phyloP scores from a whole-genome alignment of 2,888 invertebrate species.

The Limnephilus auricula region DNA sequence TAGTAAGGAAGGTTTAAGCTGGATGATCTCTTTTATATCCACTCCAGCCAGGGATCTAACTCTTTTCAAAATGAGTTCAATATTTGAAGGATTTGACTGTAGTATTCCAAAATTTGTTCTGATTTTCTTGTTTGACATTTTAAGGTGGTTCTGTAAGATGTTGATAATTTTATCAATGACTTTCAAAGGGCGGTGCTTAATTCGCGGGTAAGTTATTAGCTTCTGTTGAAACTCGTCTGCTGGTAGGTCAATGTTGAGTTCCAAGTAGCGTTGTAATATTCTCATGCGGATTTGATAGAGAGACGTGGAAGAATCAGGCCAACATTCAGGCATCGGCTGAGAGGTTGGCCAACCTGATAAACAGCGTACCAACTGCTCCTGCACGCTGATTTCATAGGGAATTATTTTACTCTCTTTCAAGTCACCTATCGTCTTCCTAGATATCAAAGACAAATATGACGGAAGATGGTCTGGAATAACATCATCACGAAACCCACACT shows the following conservation, averaged over 20 bases:
- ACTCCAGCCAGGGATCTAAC: conserved; percentile 73
- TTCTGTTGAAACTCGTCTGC: conserved; percentile 73
- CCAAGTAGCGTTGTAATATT: conserved; percentile 75
- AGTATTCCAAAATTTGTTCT: conserved; percentile 74
- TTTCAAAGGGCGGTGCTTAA: conserved; percentile 74
- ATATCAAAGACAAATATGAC: conserved; percentile 34
- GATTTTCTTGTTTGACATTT: conserved; percentile 73
- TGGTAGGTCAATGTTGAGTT: conserved; percentile 72
- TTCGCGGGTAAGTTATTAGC: conserved; percentile 73
- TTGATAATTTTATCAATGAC: conserved; percentile 72
- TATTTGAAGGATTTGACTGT: conserved; percentile 74
- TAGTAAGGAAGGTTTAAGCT: conserved; percentile 73
- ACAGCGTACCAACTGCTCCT: conserved; percentile 73
- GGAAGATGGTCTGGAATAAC: conserved; percentile 67
- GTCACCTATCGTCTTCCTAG: conserved; percentile 65
- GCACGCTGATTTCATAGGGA: conserved; percentile 70
- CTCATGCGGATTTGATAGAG: conserved; percentile 72
- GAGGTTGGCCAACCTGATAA: conserved; percentile 77
- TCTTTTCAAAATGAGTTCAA: conserved; percentile 71
- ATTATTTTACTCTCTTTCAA: conserved; percentile 70
- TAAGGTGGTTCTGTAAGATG: conserved; percentile 72
- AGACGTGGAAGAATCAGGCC: conserved; percentile 68
- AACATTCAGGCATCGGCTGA: conserved; percentile 69
- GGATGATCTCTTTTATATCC: conserved; percentile 74
- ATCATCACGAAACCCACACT: conserved; percentile 72